Conservation (phyloP, 2,113 vertebrate species). For the Ochotona curzoniae region DNA sequence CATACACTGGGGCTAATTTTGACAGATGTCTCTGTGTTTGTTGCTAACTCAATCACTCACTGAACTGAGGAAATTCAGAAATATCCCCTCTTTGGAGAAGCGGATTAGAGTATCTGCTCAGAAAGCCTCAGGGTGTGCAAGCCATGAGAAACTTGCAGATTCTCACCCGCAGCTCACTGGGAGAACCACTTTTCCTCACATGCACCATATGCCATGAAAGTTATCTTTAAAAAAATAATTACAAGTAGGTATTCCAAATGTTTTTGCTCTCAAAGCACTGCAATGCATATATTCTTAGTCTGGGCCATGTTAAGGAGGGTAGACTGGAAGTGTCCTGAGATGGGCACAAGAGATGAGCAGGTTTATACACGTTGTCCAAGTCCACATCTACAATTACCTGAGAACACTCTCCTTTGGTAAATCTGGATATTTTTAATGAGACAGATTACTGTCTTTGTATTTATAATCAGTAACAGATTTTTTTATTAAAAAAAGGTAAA, state of each 20-base stretch:
- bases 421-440: background rate
- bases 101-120: background rate
- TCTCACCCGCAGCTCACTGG: background rate
- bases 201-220: background rate
- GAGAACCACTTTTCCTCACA: background rate
- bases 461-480: background rate
- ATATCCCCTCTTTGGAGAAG: background rate
- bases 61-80: background rate
- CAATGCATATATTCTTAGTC: background rate
- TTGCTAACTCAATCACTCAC: background rate
- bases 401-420: background rate
- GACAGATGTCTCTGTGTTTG: background rate
- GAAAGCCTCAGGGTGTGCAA: background rate
- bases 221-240: background rate
- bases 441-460: background rate
- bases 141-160: accelerated
- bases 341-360: background rate
- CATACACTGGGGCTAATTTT: background rate
- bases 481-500: background rate
- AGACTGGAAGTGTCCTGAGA: background rate
- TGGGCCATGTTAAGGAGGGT: background rate
- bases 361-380: background rate
- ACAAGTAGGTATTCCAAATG: background rate
- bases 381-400: background rate
- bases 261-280: background rate